Evolutionary conservation across 1,140 invertebrate species (phyloP), one percentile per base, ranked within the genome.

Genomic region (Atta colombica): DNA sequence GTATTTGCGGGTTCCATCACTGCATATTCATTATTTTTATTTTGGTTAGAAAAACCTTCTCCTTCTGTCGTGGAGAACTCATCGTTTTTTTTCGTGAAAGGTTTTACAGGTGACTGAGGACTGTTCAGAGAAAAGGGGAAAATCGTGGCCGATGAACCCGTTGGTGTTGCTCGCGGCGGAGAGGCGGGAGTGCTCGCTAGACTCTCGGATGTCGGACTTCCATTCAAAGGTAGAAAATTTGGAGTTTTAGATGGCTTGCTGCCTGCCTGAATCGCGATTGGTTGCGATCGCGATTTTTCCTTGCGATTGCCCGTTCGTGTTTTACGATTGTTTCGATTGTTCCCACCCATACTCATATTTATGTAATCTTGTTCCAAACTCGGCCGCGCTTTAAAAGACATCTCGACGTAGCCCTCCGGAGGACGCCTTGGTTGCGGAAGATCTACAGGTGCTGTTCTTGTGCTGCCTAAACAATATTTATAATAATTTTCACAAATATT

Each of bases 341-440:
- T 92, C 82, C 86, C 60, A 25, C 93, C 91, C 88, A 93, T 93
- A 72, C 91, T 95, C 94, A 95, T 95, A 71, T 96, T 95, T 78
- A 95, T 96, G 39, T 96, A 95, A 28, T 96, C 94, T 66, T 95
- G 94, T 61, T 95, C 94, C 12, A 94, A 77, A 58, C 77, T 93
- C 28, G 90, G 92, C 69, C 94, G 93, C 0, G 91, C 68, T 80
- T 95, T 95, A 49, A 95, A 96, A 0, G 95, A 95, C 96, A 97
- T 97, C 85, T 97, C 96, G 2, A 97, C 96, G 88, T 97, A 97
- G 53, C 96, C 96, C 28, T 96, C 96, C 1, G 94, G 94, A 5
- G 95, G 92, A 65, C 94, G 94, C n/a, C 95, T 93, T 7, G 95
- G 93, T 45, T 95, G 94, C 6, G 94, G 95, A 72, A 95, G 93